Base-by-base conservation (phyloP, 2,797 vertebrate species). In the Coracias cyanogaster region DNA sequence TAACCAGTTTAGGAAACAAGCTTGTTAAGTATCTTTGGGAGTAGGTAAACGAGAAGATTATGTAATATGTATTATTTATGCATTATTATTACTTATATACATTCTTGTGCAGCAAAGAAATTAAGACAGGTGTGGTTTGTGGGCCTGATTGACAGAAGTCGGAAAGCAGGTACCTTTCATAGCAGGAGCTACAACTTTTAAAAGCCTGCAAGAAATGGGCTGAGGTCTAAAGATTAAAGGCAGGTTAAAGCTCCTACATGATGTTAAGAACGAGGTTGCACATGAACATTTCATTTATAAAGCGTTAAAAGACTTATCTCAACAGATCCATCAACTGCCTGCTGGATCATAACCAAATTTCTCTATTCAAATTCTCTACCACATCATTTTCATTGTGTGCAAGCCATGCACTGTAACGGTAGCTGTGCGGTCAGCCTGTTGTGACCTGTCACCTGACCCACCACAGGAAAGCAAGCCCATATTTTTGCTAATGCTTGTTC, bases 361-460 rank as follows among this genome's bases (percentile, higher is more conserved):
- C 76, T 90, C 41, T 77, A 69, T 90, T 96, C 92, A 94, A 89
- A 85, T 89, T 66, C 78, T 39, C 13, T 35, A 26, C 57, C 92
- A 28, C 81, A 71, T 54, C 2, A 13, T 74, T 97, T 87, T 65
- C 79, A 65, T 51, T 31, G 92, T 92, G 89, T 83, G 93, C 65
- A n/a, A 58, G 82, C 79, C 0, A 0, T 28, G 11, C 0, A 0
- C 79, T 62, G 57, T 66, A 90, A 84, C 2, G 4, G 88, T 43
- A 58, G 82, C 49, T 61, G 74, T 54, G 77, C 0, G 1, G 46
- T 21, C 88, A 83, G 77, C 54, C n/a, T 31, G 9, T 43, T 73
- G 84, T 74, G 78, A 91, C 86, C 78, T 0, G 2, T 77, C 92
- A 58, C 57, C 79, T 90, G 92, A 48, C 57, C 49, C 72, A 15